Base-by-base conservation (phyloP, 2,888 invertebrate genomes). In the Eretmocerus hayati region DNA sequence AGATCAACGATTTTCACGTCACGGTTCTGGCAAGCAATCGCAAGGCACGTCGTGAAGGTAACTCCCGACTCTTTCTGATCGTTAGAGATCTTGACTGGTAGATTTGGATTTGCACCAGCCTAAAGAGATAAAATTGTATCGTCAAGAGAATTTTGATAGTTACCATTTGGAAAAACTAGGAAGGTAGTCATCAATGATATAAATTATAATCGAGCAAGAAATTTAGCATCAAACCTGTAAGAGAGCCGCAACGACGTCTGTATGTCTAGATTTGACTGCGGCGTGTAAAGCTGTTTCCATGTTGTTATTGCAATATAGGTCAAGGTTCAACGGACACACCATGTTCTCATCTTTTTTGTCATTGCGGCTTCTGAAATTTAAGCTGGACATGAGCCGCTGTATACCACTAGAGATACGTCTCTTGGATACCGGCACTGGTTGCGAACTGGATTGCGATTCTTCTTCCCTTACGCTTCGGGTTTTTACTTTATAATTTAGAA, bases 341-440 rank as follows among this genome's bases (percentile, higher is more conserved):
- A 74, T 63, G 54, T 75, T 74, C 35, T 76, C 76, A 47, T 74
- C 73, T 50, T 73, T 74, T 32, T 72, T 71, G 26, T 73, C 74
- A 2, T 72, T 72, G 23, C 76, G 77, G 54, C 76, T 75, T 51
- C 53, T 54, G 39, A 85, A 81, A 60, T 85, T 89, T 43, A 92
- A 74, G 59, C 85, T 84, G 40, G 85, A 87, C 78, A 93, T 89
- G 40, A 92, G 85, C 20, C 88, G 86, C 63, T 90, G 90, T 54
- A 92, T 91, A 1, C 91, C 90, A 61, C 86, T 84, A 0, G 91
- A 90, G 58, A 92, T 87, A 53, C 88, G 79, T 56, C 83, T 78
- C 39, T 84, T 81, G 1, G 72, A 67, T 9, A 63, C 61, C 16
- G 65, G 61, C 21, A 68, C 21, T 8, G 65, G 63, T 9, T 63